Conservation (phyloP, 2,797 vertebrate species). For the Distichodus sexfasciatus region DNA sequence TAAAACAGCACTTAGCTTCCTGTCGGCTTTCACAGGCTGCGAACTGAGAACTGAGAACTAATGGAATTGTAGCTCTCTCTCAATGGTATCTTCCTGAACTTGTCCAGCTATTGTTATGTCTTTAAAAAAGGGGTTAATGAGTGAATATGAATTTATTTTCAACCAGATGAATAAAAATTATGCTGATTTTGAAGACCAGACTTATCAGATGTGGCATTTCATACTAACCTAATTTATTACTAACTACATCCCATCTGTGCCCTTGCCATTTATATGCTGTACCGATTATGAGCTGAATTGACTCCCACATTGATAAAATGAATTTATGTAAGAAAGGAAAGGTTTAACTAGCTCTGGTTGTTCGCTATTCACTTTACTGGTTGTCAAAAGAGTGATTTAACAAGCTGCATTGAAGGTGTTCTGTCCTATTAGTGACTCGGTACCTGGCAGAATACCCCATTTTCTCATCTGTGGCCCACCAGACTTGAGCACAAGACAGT, state of each 20-base stretch:
- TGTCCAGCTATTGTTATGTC: too few relatives aligned
- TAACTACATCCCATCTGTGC: too few relatives aligned
- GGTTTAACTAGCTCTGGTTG: neutral
- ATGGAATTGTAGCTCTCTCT: neutral
- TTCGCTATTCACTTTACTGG: neutral
- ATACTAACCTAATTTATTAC: too few relatives aligned
- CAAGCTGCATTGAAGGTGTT: neutral
- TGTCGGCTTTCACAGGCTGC: neutral
- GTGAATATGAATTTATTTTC: too few relatives aligned
- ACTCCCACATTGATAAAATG: neutral
- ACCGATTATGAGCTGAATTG: neutral
- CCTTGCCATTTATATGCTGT: neutral
- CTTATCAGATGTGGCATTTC: too few relatives aligned
- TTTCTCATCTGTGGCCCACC: neutral
- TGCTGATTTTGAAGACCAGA: too few relatives aligned
- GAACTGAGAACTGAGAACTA: neutral
- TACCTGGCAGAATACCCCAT: neutral
- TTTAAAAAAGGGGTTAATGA: too few relatives aligned
- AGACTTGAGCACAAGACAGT: neutral
- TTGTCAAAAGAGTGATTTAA: slow-evolving; percentile 11
- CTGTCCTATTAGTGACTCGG: neutral
- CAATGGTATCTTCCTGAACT: too few relatives aligned
- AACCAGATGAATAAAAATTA: too few relatives aligned
- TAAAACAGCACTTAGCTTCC: neutral
- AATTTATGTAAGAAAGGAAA: neutral